Percentiles rank a stretch among this genome's conserved stretches.
These are phyloP conservation scores for Ephestia elutella DNA, from an alignment of 1,140 invertebrate species.

Conservation along the genomic window DNA sequence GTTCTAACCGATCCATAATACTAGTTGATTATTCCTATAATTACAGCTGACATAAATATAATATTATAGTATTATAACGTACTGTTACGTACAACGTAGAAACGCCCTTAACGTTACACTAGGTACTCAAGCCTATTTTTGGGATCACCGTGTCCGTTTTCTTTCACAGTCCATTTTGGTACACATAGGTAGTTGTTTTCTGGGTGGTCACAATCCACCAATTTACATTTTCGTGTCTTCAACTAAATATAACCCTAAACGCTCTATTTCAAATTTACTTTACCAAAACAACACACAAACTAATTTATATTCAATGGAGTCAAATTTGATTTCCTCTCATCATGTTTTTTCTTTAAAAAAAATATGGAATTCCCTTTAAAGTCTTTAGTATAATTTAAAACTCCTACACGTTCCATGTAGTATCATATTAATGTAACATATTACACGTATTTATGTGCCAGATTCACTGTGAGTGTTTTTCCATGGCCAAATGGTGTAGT, in stretches of 20 bases:
- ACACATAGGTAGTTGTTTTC: conserved; percentile 11
- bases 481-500: background rate
- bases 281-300: background rate
- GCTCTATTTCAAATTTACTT: background rate
- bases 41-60: too few relatives aligned
- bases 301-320: background rate
- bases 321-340: background rate
- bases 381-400: background rate
- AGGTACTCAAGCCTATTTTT: conserved; percentile 20
- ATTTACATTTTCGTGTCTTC: background rate
- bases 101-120: background rate
- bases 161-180: conserved; percentile 7
- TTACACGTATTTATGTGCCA: conserved; percentile 1
- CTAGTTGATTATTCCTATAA: too few relatives aligned
- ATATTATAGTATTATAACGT: too few relatives aligned
- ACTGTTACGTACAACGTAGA: background rate
- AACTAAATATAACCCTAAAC: background rate
- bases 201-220: conserved; percentile 15
- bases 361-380: background rate
- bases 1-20: too few relatives aligned
- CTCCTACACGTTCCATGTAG: background rate
- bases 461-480: background rate
- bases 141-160: background rate
- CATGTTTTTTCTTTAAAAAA: background rate
- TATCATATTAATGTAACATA: background rate